Evolutionary conservation across 2,113 vertebrate genomes (phyloP).

Genomic region (Brachypodius melanocephalos): DNA sequence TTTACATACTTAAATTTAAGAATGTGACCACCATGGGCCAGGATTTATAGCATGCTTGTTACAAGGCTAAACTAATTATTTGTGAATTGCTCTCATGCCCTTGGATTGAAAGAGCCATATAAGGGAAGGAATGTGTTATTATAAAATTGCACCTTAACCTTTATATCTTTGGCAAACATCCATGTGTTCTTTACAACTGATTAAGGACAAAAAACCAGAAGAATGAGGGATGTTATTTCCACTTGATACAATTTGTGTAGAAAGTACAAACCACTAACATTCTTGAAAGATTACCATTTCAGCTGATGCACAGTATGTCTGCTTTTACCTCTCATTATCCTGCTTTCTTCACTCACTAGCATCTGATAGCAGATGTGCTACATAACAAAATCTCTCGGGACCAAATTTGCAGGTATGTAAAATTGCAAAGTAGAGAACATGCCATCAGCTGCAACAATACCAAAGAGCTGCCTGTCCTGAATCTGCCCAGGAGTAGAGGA

Average conservation of each 20-base stretch:
- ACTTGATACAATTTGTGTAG: conserved; percentile 21
- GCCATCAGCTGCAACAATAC: background rate
- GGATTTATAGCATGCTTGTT: conserved; percentile 9
- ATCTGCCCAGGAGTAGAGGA: background rate
- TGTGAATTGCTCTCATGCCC: conserved; percentile 52
- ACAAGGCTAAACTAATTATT: conserved; percentile 59
- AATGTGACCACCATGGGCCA: background rate
- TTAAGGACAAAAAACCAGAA: conserved; percentile 46
- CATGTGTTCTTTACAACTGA: conserved; percentile 41
- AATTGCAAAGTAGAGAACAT: background rate
- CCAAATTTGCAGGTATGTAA: background rate
- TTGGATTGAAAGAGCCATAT: conserved; percentile 31
- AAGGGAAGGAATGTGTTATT: conserved; percentile 55
- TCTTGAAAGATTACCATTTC: conserved; percentile 22
- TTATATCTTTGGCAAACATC: conserved; percentile 52
- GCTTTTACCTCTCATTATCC: background rate
- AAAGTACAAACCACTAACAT: background rate
- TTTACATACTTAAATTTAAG: conserved; percentile 34
- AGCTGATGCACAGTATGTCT: background rate
- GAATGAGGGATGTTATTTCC: conserved; percentile 34
- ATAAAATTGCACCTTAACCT: conserved; percentile 59
- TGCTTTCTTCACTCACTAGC: background rate
- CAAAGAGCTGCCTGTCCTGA: background rate
- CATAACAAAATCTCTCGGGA: background rate
- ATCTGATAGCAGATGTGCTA: background rate